These are phyloP conservation scores for Microcebus ravelobensis DNA, from an alignment of 2,113 vertebrate genomes.

Conservation along the genomic window DNA sequence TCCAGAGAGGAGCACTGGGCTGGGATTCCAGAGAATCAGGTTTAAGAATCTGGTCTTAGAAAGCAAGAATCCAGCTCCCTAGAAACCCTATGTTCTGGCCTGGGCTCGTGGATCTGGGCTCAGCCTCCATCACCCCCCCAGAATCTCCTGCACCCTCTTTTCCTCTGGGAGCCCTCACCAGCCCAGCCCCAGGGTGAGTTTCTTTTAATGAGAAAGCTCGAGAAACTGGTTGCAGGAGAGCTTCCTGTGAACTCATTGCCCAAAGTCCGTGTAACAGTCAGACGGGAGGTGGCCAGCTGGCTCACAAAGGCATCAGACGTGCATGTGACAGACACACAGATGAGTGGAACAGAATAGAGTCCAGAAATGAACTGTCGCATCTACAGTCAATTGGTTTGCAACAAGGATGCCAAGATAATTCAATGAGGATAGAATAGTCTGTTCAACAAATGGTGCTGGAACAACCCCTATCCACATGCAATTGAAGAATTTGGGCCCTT, in stretches of 20 bases:
- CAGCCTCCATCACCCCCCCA: neutral
- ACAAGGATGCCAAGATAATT: neutral
- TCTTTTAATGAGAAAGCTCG: neutral
- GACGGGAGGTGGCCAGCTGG: neutral
- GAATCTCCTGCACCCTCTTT: neutral
- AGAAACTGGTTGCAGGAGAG: neutral
- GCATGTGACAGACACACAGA: fast-evolving
- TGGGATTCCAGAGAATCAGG: neutral
- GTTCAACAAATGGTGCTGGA: neutral
- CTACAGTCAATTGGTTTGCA: neutral
- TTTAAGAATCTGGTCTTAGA: neutral
- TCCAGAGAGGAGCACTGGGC: neutral
- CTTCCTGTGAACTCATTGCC: neutral
- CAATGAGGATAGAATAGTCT: neutral
- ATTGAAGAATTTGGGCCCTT: neutral
- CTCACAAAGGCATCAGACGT: neutral
- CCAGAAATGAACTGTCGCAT: neutral
- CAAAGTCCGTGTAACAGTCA: neutral
- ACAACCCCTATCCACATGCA: neutral
- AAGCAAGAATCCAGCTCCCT: neutral
- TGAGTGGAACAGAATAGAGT: neutral
- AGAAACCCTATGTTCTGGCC: neutral
- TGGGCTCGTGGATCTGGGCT: neutral
- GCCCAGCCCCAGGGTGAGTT: neutral
- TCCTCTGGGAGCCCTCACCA: neutral